Base-by-base conservation (phyloP, 1,140 invertebrate genomes). In the Sminthurinus signatus region DNA sequence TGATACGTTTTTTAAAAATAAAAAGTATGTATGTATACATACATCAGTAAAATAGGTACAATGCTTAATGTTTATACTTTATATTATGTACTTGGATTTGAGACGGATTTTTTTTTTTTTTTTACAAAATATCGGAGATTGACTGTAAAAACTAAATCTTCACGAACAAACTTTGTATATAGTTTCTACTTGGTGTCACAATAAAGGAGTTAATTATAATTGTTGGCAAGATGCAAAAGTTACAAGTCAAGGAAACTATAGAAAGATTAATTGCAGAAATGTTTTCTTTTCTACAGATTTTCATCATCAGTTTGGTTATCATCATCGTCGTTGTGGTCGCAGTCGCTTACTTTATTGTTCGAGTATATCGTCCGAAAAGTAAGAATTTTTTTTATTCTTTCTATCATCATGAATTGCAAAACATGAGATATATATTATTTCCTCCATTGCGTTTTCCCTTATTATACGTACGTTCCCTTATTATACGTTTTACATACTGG, bases 341-440 rank as follows among this genome's bases (percentile, higher is more conserved):
- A 3, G 58, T 39, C 23, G 60, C 55, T 21, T 31, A 42, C n/a
- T 62, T 61, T 21, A 42, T 62, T 19, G 29, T 56, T 3, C 28
- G 65, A 19, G 23, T 51, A 3, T 59, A 58, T 39, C 42, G 60
- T 19, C 51, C 58, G 27, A 58, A 61, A 44, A 55, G 65, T 62
- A 62, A 62, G 65, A 27, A 5, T 5, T 59, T 28, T 39, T 4
- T 8, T 25, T 29, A n/a, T n/a, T n/a, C n/a, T 52, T 48, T 5
- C 19, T 23, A 10, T 5, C 21, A 12, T 48, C 36, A 8, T 36
- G 32, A 36, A 32, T 10, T 36, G 23, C n/a, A 29, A 39, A 39
- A 31, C 19, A 42, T 44, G 36, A 25, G 19, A 5, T 36, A 15
- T 15, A 36, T 36, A 36, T 8, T 36, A 36, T 8, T 36, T 8